Evolutionary conservation across 2,888 invertebrate species (phyloP), one percentile per base, ranked within the genome.

Genomic region (Tupiocoris notatus): DNA sequence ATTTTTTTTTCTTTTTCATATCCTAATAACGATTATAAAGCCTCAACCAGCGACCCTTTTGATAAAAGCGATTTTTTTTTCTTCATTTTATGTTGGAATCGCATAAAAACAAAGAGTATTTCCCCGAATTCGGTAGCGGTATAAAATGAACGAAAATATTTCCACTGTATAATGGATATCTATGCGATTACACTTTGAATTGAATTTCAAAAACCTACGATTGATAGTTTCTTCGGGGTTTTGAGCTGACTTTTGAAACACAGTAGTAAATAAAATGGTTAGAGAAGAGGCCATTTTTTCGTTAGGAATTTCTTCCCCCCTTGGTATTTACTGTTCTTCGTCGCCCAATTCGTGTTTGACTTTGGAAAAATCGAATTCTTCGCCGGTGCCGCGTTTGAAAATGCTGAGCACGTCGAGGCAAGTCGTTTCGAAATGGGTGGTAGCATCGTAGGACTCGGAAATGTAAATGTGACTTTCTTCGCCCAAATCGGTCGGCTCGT

Each of bases 391-490:
- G 80, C 96, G 89, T 85, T 95, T 92, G 86, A 96, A 99, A 81
- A 96, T 93, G 84, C 97, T 95, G 83, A 99, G 88, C 78, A 99
- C 98, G 87, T 99, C 99, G 84, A 93, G 87, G 85, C 99, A 99
- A 80, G 98, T 99, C 70, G 98, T 98, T 86, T 98, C 98, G 84
- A 99, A 99, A 85, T 99, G 99, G 83, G 98, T 96, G 75, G 99
- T 99, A 61, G 99, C 96, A 87, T 99, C 99, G 84, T 98, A 99
- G 7, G 97, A 95, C 84, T 94, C 92, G 1, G 98, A 97, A 84
- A 99, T 96, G 85, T 98, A 99, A 78, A 98, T 90, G 87, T 97
- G 94, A 81, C 93, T 92, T 80, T 92, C 90, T 78, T 89, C 86
- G 56, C 98, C 98, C 83, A 93, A 89, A 85, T 97, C 96, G 75